Evolutionary conservation across 2,888 invertebrate genomes (phyloP), one percentile per base, ranked within the genome.

Genomic region (Acanthococcus lagerstroemiae): DNA sequence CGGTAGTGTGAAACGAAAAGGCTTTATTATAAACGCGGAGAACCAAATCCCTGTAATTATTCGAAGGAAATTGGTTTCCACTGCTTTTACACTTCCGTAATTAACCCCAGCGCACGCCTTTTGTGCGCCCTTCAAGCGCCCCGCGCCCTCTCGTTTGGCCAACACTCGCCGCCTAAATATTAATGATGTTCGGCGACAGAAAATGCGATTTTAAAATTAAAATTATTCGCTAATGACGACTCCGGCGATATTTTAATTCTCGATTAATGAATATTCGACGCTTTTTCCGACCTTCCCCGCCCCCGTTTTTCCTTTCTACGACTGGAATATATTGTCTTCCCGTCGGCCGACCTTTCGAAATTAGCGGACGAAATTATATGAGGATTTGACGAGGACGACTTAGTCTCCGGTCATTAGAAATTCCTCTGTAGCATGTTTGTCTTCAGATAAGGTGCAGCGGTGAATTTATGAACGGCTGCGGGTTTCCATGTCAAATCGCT

Each of bases 391-490:
- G n/a, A n/a, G n/a, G n/a, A n/a, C n/a, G n/a, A n/a, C n/a, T n/a
- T n/a, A n/a, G n/a, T n/a, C n/a, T n/a, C n/a, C n/a, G n/a, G n/a
- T n/a, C n/a, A n/a, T n/a, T n/a, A n/a, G n/a, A n/a, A n/a, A n/a
- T n/a, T n/a, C n/a, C n/a, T n/a, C n/a, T n/a, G n/a, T n/a, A n/a
- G n/a, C 46, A 58, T 26, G 45, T 58, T 58, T 46, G 46, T 58
- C 45, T 58, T 45, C 58, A 58, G 58, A 58, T 58, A 58, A 58
- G 58, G 58, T 26, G 58, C n/a, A 15, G 48, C 45, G 46, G 45
- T 58, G 17, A 58, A 58, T 58, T 58, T 58, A 58, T 58, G 58
- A 58, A 58, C 58, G 58, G 58, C 58, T 58, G 58, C 58, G 58
- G 58, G 58, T 58, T 58, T 58, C 27, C 58, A 45, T 58, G 58